phyloP scores from a whole-genome alignment of 2,113 vertebrate genomes.

The Dicentrarchus labrax region DNA sequence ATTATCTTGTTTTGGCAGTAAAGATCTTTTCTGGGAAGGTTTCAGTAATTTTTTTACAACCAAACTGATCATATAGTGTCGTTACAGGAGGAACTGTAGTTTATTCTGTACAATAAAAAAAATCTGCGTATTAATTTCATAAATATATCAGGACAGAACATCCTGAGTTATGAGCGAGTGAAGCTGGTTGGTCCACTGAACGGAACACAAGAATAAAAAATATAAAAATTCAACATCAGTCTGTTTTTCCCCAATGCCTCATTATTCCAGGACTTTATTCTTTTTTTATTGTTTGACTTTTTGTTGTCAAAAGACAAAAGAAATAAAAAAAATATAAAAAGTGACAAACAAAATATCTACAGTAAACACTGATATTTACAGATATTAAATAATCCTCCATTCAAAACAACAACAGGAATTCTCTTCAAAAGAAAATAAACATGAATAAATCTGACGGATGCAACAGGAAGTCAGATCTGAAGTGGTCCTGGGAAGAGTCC shows the following conservation, averaged over 20 bases:
- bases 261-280: neutral
- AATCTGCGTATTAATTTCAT: neutral
- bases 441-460: neutral
- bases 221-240: neutral
- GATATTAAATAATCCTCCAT: conserved; percentile 52
- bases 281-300: neutral
- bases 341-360: conserved; percentile 52
- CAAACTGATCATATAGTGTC: neutral
- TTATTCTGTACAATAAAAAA: conserved; percentile 25
- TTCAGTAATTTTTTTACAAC: neutral
- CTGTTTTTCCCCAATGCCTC: neutral
- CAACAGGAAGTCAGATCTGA: neutral
- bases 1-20: neutral
- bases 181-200: conserved; percentile 20
- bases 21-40: neutral
- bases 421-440: conserved; percentile 22
- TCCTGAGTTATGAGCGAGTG: neutral
- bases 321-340: conserved; percentile 41
- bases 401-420: conserved; percentile 14
- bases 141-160: neutral
- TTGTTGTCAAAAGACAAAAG: conserved; percentile 40
- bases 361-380: conserved; percentile 61
- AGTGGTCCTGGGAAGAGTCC: neutral
- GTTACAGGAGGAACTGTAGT: neutral
- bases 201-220: neutral